phyloP scores from a whole-genome alignment of 2,888 invertebrate genomes.

The Sinhomidia bicolor region DNA sequence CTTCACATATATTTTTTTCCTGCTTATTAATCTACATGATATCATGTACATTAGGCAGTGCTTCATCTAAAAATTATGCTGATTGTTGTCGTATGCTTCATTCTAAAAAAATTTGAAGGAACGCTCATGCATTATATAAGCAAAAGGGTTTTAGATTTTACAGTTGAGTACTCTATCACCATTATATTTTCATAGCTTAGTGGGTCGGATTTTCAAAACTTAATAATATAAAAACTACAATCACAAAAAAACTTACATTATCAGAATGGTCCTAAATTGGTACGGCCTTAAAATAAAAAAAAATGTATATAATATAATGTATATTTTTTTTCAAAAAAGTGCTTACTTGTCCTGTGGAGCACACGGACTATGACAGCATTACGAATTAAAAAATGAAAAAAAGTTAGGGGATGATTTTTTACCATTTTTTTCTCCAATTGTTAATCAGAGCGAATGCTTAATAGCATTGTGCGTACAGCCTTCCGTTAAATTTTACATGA shows the following conservation, averaged over 20 bases:
- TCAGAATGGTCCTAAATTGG: neutral
- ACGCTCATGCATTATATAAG: constrained; percentile 21
- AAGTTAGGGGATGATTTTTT: constrained; percentile 66
- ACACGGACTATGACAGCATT: constrained; percentile 57
- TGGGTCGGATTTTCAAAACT: constrained; percentile 17
- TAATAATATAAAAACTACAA: neutral
- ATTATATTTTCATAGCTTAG: constrained; percentile 45
- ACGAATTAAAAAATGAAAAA: constrained; percentile 43
- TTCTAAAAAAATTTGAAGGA: constrained; percentile 48
- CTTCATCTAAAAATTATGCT: constrained; percentile 54
- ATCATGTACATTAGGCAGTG: constrained; percentile 1
- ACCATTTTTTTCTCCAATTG: constrained; percentile 64
- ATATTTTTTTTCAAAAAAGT: no score
- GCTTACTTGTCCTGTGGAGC: neutral
- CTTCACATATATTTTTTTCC: constrained; percentile 28
- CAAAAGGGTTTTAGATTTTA: constrained; percentile 50
- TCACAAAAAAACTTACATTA: neutral
- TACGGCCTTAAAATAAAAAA: constrained; percentile 34
- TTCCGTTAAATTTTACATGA: constrained; percentile 61
- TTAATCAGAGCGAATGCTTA: constrained; percentile 53
- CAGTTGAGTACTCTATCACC: constrained; percentile 35
- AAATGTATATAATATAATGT: neutral
- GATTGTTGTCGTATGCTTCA: constrained; percentile 65
- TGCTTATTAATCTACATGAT: constrained; percentile 1
- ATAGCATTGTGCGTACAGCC: constrained; percentile 36